These are phyloP conservation scores for Stegastes partitus DNA, from an alignment of 2,113 vertebrate species.

Conservation along the genomic window DNA sequence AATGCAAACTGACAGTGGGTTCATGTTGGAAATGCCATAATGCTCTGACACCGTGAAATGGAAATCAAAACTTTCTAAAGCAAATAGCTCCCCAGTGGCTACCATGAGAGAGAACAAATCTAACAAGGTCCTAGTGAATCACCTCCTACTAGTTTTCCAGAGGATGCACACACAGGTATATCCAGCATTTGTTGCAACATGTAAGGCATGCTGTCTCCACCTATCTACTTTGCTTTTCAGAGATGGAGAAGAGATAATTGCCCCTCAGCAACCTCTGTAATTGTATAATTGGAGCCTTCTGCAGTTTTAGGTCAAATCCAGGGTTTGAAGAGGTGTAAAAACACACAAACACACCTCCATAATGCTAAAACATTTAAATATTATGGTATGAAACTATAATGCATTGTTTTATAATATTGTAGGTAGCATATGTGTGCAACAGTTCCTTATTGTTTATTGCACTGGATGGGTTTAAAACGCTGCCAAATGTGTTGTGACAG, in stretches of 20 bases:
- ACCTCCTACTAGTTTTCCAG: constrained; percentile 15
- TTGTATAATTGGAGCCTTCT: constrained; percentile 59
- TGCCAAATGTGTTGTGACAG: constrained; percentile 56
- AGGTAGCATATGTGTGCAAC: not conserved
- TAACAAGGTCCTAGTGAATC: constrained; percentile 23
- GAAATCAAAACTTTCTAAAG: constrained; percentile 58
- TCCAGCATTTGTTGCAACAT: constrained; percentile 63
- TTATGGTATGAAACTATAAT: not conserved
- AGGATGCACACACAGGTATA: constrained; percentile 21
- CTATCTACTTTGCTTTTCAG: constrained; percentile 12
- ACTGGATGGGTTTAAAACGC: constrained; percentile 16
- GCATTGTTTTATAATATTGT: not conserved
- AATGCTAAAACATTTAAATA: not conserved
- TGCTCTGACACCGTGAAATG: constrained; percentile 50
- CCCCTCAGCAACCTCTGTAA: constrained; percentile 40
- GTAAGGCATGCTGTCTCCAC: constrained; percentile 57
- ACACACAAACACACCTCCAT: not conserved
- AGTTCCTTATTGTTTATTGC: not conserved
- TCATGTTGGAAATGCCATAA: constrained; percentile 55
- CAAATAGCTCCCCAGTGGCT: constrained; percentile 33
- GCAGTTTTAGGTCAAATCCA: not conserved
- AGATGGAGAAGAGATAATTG: constrained; percentile 41
- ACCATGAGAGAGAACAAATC: constrained; percentile 8
- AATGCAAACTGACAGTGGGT: constrained; percentile 46
- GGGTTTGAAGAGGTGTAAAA: constrained; percentile 10